Evolutionary conservation across 1,140 invertebrate species (phyloP).

Genomic region (Bombus cullumanus): DNA sequence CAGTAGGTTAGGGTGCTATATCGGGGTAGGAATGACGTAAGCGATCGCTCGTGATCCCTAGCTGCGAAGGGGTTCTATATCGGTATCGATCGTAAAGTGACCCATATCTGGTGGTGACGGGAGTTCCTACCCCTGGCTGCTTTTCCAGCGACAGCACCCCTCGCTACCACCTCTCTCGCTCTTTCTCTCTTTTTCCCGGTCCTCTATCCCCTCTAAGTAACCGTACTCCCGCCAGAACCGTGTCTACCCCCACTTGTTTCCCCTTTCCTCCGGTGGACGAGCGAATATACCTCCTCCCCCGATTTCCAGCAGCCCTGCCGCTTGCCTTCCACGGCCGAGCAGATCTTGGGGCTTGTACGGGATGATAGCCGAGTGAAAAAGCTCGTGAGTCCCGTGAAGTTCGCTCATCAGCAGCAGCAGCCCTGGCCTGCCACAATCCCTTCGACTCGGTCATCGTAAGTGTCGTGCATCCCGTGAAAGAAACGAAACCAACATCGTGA

Average conservation of each 20-base stretch:
- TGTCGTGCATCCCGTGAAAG: constrained; percentile 55
- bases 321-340: constrained; percentile 74
- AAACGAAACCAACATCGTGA: constrained; percentile 8
- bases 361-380: constrained; percentile 75
- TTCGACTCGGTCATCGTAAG: constrained; percentile 83
- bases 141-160: constrained; percentile 15
- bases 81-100: constrained; percentile 81
- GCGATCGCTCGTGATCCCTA: constrained; percentile 60
- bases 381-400: constrained; percentile 65
- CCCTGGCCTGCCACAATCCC: constrained; percentile 82
- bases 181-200: constrained; percentile 38
- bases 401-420: constrained; percentile 74
- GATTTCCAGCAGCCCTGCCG: constrained; percentile 67
- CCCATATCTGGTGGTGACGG: constrained; percentile 79
- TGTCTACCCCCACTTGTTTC: constrained; percentile 34
- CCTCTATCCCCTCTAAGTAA: constrained; percentile 39
- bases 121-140: constrained; percentile 62
- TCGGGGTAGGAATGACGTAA: constrained; percentile 48
- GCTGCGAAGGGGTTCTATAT: constrained; percentile 67
- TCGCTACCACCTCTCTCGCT: constrained; percentile 8
- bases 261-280: constrained; percentile 35
- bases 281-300: constrained; percentile 62
- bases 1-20: constrained; percentile 31
- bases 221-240: constrained; percentile 37
- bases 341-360: constrained; percentile 73